Percentiles rank a stretch among this genome's conserved stretches.
Conservation (phyloP, 2,797 vertebrate genomes). For the Labroides dimidiatus region DNA sequence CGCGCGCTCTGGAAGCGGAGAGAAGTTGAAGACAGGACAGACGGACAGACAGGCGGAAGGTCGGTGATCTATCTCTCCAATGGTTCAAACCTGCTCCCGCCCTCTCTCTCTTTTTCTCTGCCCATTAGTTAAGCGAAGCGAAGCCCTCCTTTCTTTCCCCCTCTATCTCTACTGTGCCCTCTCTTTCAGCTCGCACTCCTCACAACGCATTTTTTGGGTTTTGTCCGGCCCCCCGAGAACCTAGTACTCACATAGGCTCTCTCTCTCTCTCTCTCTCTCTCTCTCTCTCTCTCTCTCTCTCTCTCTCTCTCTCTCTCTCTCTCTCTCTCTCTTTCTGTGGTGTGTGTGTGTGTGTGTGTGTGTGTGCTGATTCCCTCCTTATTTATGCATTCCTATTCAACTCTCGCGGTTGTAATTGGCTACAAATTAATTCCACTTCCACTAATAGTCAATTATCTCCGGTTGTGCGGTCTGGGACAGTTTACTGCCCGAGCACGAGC, state of each 20-base stretch:
- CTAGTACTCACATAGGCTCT: constrained; percentile 26
- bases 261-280: no score
- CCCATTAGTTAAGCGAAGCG: constrained; percentile 54
- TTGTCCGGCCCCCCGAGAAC: constrained; percentile 70
- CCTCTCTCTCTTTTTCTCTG: constrained; percentile 19
- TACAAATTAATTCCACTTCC: constrained; percentile 91
- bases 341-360: neutral
- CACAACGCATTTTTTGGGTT: constrained; percentile 72
- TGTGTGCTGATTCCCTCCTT: constrained; percentile 61
- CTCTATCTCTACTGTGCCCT: constrained; percentile 1
- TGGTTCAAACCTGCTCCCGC: constrained; percentile 30
- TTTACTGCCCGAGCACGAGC: constrained; percentile 69
- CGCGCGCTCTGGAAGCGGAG: constrained; percentile 53
- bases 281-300: no score
- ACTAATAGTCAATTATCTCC: constrained; percentile 87
- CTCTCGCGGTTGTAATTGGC: constrained; percentile 86
- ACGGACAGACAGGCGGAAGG: neutral
- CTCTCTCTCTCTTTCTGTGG: no score
- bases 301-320: no score
- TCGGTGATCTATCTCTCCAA: constrained; percentile 32
- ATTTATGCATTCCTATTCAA: constrained; percentile 88
- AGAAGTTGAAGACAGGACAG: constrained; percentile 71
- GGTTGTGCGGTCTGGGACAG: constrained; percentile 62
- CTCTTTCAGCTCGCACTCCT: constrained; percentile 32
- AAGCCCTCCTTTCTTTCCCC: constrained; percentile 2